phyloP scores from a whole-genome alignment of 2,888 invertebrate species.

The Macrosiphum euphorbiae region DNA sequence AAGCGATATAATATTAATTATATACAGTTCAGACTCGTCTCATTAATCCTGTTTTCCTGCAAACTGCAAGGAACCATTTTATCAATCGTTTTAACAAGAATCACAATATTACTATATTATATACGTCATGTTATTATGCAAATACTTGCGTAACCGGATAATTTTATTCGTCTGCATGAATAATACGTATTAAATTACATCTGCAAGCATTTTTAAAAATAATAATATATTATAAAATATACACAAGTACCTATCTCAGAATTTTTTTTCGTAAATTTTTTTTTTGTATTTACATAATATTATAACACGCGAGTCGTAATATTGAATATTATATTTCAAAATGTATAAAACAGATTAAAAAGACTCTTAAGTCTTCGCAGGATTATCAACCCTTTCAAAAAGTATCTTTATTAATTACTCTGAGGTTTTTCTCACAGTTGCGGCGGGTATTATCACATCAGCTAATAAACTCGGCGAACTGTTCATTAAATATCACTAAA shows the following conservation, averaged over 20 bases:
- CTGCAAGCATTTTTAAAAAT: neutral
- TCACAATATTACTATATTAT: neutral
- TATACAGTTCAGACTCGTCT: neutral
- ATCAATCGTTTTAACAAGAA: neutral
- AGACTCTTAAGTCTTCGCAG: neutral
- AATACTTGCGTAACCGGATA: neutral
- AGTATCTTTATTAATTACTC: slow-evolving; percentile 15
- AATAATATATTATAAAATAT: neutral
- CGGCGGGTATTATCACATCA: slow-evolving; percentile 3
- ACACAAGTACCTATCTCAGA: too few relatives aligned
- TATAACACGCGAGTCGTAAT: neutral
- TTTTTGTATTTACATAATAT: neutral
- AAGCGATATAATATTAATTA: neutral
- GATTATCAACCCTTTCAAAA: slow-evolving; percentile 22
- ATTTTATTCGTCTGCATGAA: neutral
- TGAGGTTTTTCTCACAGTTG: neutral
- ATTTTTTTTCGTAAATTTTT: neutral
- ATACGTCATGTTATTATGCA: neutral
- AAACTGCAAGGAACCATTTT: neutral
- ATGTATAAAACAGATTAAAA: neutral
- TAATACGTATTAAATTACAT: neutral
- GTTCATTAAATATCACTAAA: slow-evolving; percentile 15
- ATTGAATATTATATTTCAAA: neutral
- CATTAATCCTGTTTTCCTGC: neutral
- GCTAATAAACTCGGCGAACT: neutral